Evolutionary conservation across 2,113 vertebrate genomes (phyloP), one percentile per base, ranked within the genome.

Genomic region (Poeciliopsis prolifica): DNA sequence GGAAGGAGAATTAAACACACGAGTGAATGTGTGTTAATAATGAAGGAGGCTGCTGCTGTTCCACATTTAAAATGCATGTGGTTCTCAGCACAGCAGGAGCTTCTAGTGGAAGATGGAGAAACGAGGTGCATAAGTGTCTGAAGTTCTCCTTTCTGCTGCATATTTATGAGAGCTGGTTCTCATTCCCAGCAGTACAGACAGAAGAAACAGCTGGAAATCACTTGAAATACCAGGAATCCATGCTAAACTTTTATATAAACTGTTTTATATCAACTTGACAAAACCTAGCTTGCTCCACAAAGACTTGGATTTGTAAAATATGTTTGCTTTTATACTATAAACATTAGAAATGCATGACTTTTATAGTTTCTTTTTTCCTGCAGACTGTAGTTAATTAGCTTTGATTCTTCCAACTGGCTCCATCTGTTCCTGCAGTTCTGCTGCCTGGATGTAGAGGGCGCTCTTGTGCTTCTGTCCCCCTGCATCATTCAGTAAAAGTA

Each of bases 401-500:
- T 40, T 70, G 14, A 33, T 61, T 70, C n/a, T 9, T 74, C 63
- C 76, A 72, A 63, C 60, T 63, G 19, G 81, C 86, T 90, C 89
- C 85, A 91, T 92, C 88, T 92, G 88, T 88, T 86, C 78, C 72
- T 74, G 70, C 72, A 88, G 88, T 87, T 79, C 80, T 88, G 71
- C 69, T 82, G 66, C 78, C 76, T 67, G 68, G 75, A 81, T 75
- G 37, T 33, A 78, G 48, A 66, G 69, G 67, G 63, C 66, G 76
- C 78, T 85, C 73, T 86, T 77, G 71, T 78, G 85, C 62, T 77
- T 75, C 73, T 80, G 58, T 78, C 51, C 73, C 77, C 66, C 82
- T 61, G 31, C 75, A 88, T 77, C 86, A 92, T 92, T 91, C 78
- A 89, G 88, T 89, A 90, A 94, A 94, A 94, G 87, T 94, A 93